phyloP scores from a whole-genome alignment of 2,113 vertebrate genomes.

The Lamprotornis superbus region DNA sequence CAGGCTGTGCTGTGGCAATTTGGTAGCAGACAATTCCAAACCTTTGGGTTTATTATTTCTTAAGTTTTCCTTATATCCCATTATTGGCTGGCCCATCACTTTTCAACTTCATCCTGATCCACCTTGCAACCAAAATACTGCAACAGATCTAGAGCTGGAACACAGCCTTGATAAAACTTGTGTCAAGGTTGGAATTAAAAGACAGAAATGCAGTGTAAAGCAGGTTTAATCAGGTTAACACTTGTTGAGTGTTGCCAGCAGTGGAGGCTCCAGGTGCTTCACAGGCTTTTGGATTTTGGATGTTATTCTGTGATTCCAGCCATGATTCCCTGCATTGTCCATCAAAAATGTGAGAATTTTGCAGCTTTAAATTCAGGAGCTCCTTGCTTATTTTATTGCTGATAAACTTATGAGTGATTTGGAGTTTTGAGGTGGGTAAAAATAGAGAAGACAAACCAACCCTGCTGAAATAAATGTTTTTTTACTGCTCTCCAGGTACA shows the following conservation, averaged over 20 bases:
- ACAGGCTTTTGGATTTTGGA: not conserved
- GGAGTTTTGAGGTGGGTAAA: not conserved
- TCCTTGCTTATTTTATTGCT: not conserved
- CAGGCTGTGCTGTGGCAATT: not conserved
- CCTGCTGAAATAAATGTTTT: not conserved
- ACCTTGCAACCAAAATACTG: not conserved
- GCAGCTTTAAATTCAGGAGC: not conserved
- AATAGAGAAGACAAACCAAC: not conserved
- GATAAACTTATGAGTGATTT: not conserved
- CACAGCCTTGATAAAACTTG: not conserved
- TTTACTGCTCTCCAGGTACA: not conserved
- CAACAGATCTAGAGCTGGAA: not conserved
- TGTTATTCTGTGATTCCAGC: not conserved
- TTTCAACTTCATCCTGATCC: not conserved
- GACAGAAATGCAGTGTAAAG: not conserved
- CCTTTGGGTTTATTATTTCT: not conserved
- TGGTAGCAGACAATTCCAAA: not conserved
- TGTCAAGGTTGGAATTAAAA: not conserved
- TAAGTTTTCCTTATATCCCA: not conserved
- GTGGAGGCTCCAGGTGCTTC: not conserved
- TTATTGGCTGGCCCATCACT: not conserved
- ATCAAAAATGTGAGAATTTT: fast-evolving
- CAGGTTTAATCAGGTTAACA: not conserved
- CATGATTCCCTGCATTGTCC: not conserved
- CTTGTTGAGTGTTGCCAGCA: not conserved